These are phyloP conservation scores for Cosmorhoe ocellata DNA, from an alignment of 2,888 invertebrate genomes.

Conservation along the genomic window DNA sequence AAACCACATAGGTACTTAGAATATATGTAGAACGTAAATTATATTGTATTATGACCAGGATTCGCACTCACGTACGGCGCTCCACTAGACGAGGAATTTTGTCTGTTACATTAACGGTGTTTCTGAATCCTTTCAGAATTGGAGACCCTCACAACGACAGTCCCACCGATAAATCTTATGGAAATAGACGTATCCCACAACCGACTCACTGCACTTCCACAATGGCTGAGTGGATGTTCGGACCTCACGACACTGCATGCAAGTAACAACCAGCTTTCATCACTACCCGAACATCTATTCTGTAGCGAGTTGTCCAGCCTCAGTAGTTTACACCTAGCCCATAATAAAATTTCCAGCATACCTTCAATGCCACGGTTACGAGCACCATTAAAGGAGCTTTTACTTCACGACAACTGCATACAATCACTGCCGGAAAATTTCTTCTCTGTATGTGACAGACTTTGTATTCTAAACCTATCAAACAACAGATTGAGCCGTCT, in stretches of 20 bases:
- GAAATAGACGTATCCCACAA: conserved; percentile 92
- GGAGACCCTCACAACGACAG: conserved; percentile 86
- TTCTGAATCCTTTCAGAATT: conserved; percentile 82
- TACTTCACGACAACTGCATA: conserved; percentile 90
- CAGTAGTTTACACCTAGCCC: conserved; percentile 88
- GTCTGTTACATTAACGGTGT: neutral
- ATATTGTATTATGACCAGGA: no score
- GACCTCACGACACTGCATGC: conserved; percentile 88
- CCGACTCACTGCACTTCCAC: conserved; percentile 87
- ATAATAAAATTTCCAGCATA: conserved; percentile 88
- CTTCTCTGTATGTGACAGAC: conserved; percentile 84
- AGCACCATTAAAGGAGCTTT: conserved; percentile 86
- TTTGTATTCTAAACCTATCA: conserved; percentile 88
- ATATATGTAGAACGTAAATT: no score
- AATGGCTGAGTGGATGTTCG: conserved; percentile 89
- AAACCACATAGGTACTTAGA: no score
- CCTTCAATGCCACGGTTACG: conserved; percentile 86
- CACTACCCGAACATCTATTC: conserved; percentile 88
- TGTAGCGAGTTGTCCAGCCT: conserved; percentile 88
- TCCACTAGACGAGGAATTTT: no score
- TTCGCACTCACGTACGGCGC: no score
- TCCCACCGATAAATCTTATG: conserved; percentile 87
- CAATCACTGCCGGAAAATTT: conserved; percentile 89
- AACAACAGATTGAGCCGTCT: conserved; percentile 89
- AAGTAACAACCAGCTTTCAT: conserved; percentile 87